These are phyloP conservation scores for Oriolus oriolus DNA, from an alignment of 2,113 vertebrate genomes.

Conservation along the genomic window DNA sequence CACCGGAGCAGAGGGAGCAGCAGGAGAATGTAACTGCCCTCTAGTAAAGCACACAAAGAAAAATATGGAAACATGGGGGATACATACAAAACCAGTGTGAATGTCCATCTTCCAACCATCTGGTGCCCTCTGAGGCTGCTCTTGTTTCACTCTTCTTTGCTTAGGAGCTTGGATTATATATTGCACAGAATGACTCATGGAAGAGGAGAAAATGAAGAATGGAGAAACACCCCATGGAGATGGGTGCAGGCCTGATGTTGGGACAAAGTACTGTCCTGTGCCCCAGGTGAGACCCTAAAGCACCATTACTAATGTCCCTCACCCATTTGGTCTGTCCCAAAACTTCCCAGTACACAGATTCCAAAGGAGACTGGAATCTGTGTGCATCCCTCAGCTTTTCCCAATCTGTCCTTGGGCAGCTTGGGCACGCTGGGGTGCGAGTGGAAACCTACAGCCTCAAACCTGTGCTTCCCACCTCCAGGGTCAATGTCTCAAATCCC, in stretches of 20 bases:
- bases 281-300: neutral
- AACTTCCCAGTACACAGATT: neutral
- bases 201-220: neutral
- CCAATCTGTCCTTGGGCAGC: neutral
- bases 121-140: neutral
- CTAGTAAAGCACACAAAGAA: neutral
- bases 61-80: rapidly evolving
- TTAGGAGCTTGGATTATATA: neutral
- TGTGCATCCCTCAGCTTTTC: neutral
- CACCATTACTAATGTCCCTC: neutral
- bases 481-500: neutral
- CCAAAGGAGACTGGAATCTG: neutral
- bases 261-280: neutral
- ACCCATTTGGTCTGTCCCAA: neutral
- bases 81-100: neutral
- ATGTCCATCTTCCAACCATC: neutral
- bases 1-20: neutral
- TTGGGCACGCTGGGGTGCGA: rapidly evolving
- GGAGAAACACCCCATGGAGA: neutral
- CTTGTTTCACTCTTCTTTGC: neutral
- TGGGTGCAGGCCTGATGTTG: neutral
- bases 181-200: neutral
- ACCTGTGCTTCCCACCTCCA: neutral
- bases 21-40: neutral
- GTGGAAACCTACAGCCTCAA: neutral